A percentile compares a stretch with the other conserved stretches of the same genome.
phyloP scores from a whole-genome alignment of 2,888 invertebrate genomes.

The Trissonchulus latispiculum region DNA sequence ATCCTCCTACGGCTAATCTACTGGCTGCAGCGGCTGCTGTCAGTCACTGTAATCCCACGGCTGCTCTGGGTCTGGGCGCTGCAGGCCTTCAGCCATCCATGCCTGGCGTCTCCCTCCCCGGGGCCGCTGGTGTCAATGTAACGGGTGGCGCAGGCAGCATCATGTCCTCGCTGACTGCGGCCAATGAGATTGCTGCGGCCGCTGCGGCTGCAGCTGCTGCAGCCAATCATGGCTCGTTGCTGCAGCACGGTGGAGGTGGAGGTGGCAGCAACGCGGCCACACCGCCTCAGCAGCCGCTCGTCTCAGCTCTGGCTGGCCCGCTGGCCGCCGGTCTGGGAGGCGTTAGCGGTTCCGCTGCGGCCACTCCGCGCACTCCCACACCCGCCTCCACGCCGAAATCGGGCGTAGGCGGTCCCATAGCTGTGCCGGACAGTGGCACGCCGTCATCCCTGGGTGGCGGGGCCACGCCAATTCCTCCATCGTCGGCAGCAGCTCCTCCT shows the following conservation, averaged over 20 bases:
- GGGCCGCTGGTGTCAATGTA: not conserved
- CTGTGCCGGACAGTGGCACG: too few species aligned
- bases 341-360: not conserved
- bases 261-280: not conserved
- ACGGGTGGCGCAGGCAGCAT: not conserved
- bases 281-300: not conserved
- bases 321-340: not conserved
- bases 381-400: not conserved
- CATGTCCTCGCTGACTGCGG: constrained; percentile 9
- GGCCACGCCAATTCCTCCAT: too few species aligned
- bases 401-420: too few species aligned
- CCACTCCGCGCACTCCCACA: not conserved
- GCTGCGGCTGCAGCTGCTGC: not conserved
- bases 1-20: constrained; percentile 6
- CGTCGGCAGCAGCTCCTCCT: too few species aligned
- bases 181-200: not conserved
- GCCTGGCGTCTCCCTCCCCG: not conserved
- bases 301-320: not conserved
- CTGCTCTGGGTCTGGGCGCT: not conserved
- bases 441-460: too few species aligned
- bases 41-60: not conserved
- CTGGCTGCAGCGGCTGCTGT: constrained; percentile 1
- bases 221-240: not conserved
- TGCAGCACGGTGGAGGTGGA: not conserved
- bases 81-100: too few species aligned